Base-by-base conservation (phyloP, 1,140 invertebrate species). In the Patella vulgata region DNA sequence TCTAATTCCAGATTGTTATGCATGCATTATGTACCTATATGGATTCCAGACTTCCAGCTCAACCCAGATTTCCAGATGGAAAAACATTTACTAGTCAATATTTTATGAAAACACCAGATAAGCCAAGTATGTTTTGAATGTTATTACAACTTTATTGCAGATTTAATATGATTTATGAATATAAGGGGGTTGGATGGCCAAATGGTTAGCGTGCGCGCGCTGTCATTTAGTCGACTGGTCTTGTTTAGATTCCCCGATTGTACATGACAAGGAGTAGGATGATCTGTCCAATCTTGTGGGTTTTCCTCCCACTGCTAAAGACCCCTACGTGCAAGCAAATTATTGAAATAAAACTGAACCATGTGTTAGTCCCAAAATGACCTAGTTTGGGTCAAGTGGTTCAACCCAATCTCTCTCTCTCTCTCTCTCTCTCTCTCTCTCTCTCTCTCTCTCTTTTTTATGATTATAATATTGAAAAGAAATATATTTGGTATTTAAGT, bases 1-100 rank as follows among this genome's bases (percentile, higher is more conserved):
- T n/a, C n/a, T n/a, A n/a, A n/a, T n/a, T n/a, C n/a, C 77, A 93
- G 90, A 88, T 94, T 68, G 84, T 93, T n/a, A 91, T 94, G 88
- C 92, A 94, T 83, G 77, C 93, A 43, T 87, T 93, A 43, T 91
- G 91, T 50, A 89, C 90, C 3, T 94, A 94, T 74, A 85, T 95
- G 84, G 92, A 95, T 75, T 90, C 90, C 3, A 89, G 92, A 78
- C 80, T 94, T 6, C 89, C 92, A 73, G 89, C 90, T 4, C 86
- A 93, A 44, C 89, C 91, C 0, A 83, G 84, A 59, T 90, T 90
- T 83, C 91, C 91, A 8, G 92, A 93, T 68, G 90, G 89, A 2
- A 88, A 90, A 64, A 88, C 92, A 3, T 94, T 95, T 79, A 88
- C 89, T n/a, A 87, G 86, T 52, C 82, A 89, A 65, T 86, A 90